phyloP scores from a whole-genome alignment of 2,888 invertebrate genomes.

The Leucozona laternaria region DNA sequence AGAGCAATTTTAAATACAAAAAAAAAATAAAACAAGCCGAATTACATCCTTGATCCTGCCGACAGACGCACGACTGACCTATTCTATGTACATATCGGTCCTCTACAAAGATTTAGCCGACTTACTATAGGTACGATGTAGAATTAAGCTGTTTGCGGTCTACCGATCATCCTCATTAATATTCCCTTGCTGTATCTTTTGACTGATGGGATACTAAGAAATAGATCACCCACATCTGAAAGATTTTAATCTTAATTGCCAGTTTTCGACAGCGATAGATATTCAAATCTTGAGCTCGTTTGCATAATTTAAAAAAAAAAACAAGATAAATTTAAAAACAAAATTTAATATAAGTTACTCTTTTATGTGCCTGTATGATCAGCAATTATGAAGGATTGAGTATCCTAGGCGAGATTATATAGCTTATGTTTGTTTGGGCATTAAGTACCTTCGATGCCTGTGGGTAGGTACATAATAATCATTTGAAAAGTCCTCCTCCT shows the following conservation, averaged over 20 bases:
- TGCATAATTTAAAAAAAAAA: constrained; percentile 57
- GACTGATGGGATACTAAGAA: constrained; percentile 34
- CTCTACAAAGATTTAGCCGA: constrained; percentile 27
- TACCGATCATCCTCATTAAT: constrained; percentile 54
- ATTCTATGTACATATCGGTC: background rate
- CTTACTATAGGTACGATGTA: constrained; percentile 37
- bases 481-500: constrained; percentile 47
- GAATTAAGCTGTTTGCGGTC: constrained; percentile 59
- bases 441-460: constrained; percentile 19
- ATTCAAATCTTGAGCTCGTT: constrained; percentile 44
- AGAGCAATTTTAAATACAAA: constrained; percentile 41
- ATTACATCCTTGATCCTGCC: constrained; percentile 54
- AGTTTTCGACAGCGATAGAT: background rate
- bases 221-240: constrained; percentile 37
- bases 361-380: constrained; percentile 9
- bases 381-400: constrained; percentile 47
- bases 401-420: background rate
- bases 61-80: background rate
- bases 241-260: constrained; percentile 26
- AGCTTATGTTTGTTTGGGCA: constrained; percentile 1
- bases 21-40: background rate
- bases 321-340: background rate
- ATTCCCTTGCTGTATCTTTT: background rate
- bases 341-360: too few relatives aligned
- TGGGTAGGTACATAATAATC: constrained; percentile 18